phyloP scores from a whole-genome alignment of 1,140 invertebrate genomes.

The Lamellibrachia luymesi region DNA sequence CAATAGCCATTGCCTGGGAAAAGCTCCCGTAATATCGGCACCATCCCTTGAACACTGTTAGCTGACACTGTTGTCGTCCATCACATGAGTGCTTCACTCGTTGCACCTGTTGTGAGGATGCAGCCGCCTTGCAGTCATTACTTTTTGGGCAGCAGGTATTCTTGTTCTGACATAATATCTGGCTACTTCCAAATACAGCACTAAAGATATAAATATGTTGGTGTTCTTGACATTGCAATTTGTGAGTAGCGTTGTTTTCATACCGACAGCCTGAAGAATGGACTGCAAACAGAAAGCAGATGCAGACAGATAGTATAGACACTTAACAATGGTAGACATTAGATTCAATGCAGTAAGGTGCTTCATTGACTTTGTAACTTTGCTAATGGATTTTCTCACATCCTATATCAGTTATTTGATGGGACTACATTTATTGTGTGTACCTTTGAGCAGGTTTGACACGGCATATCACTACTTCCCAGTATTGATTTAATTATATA shows the following conservation, averaged over 20 bases:
- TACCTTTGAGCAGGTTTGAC: too few species aligned
- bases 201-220: neutral
- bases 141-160: neutral
- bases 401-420: too few species aligned
- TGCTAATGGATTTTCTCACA: too few species aligned
- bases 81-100: neutral
- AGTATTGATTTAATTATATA: too few species aligned
- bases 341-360: too few species aligned
- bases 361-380: too few species aligned
- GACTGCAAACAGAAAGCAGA: neutral
- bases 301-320: neutral
- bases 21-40: neutral
- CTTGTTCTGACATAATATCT: neutral
- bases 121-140: neutral
- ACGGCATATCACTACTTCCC: too few species aligned
- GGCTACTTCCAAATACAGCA: neutral
- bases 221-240: neutral
- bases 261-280: neutral
- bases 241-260: neutral
- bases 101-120: neutral
- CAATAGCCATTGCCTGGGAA: neutral
- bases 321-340: too few species aligned
- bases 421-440: too few species aligned
- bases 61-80: neutral
- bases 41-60: neutral